Evolutionary conservation across 1,140 invertebrate species (phyloP).

Genomic region (Trachymyrmex septentrionalis): DNA sequence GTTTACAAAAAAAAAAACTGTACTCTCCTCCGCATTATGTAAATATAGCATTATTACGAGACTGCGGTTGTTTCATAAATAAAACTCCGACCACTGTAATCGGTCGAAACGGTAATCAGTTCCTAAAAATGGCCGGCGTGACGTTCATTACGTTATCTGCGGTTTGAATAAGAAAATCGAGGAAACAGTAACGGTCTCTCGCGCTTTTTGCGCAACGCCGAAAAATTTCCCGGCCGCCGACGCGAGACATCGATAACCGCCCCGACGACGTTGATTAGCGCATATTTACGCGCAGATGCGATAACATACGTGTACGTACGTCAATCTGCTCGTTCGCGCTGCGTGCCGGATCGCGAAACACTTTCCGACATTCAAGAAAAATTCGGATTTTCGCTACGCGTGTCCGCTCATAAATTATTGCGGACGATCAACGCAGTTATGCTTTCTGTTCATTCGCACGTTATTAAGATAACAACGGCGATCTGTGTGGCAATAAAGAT

Average conservation of each 20-base stretch:
- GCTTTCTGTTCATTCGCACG: neutral
- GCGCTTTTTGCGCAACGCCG: neutral
- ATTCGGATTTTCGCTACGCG: neutral
- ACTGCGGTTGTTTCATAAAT: constrained; percentile 4
- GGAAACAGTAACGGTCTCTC: neutral
- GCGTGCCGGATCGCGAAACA: neutral
- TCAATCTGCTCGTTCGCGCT: neutral
- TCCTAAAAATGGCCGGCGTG: constrained; percentile 21
- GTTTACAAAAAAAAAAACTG: neutral
- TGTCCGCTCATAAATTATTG: constrained; percentile 7
- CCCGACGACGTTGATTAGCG: constrained; percentile 32
- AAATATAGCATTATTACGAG: neutral
- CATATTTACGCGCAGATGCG: constrained; percentile 9
- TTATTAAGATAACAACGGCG: neutral
- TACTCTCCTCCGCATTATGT: neutral
- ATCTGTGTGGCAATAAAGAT: constrained; percentile 5
- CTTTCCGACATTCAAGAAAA: neutral
- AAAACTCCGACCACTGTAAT: constrained; percentile 20
- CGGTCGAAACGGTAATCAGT: constrained; percentile 1
- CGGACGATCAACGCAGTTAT: neutral
- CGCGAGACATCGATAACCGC: neutral
- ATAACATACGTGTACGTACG: neutral
- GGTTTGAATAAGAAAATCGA: neutral
- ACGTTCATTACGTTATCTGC: constrained; percentile 22
- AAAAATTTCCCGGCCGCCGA: neutral